Conservation (phyloP, 1,140 invertebrate species). For the Megalopta genalis region DNA sequence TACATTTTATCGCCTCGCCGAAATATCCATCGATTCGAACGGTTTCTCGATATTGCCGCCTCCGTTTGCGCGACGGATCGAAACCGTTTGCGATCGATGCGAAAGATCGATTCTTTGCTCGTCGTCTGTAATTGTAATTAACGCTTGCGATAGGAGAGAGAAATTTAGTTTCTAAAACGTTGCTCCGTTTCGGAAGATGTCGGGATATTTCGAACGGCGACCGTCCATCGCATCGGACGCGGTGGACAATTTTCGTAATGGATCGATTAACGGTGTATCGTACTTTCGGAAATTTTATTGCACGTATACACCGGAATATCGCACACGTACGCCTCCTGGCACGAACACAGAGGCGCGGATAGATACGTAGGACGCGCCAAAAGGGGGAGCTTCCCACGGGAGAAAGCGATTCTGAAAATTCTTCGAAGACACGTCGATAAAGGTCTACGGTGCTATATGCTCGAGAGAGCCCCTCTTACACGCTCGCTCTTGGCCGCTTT, state of each 20-base stretch:
- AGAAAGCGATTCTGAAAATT: constrained; percentile 65
- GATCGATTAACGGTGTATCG: background rate
- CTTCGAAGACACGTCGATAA: constrained; percentile 64
- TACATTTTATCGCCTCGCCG: background rate
- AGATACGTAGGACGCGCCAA: constrained; percentile 28
- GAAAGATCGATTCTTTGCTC: too few relatives aligned
- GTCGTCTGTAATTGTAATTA: too few relatives aligned
- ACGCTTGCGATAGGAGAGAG: too few relatives aligned
- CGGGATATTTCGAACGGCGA: too few relatives aligned
- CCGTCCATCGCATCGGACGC: too few relatives aligned
- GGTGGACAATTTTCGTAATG: too few relatives aligned
- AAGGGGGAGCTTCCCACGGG: constrained; percentile 57
- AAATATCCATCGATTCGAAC: background rate
- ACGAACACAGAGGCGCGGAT: background rate
- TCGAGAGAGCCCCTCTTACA: constrained; percentile 32
- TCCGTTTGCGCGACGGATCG: too few relatives aligned
- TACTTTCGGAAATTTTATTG: background rate
- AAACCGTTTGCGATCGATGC: too few relatives aligned
- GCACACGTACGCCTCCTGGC: background rate
- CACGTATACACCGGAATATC: too few relatives aligned
- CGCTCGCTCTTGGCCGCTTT: constrained; percentile 17
- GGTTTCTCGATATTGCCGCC: too few relatives aligned
- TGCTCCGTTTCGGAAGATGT: too few relatives aligned
- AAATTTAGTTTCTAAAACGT: too few relatives aligned
- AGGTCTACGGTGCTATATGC: constrained; percentile 39